Evolutionary conservation across 92 coral and sea anemone species (phyloP), one percentile per base, ranked within the genome.

Genomic region (Desmophyllum pertusum): DNA sequence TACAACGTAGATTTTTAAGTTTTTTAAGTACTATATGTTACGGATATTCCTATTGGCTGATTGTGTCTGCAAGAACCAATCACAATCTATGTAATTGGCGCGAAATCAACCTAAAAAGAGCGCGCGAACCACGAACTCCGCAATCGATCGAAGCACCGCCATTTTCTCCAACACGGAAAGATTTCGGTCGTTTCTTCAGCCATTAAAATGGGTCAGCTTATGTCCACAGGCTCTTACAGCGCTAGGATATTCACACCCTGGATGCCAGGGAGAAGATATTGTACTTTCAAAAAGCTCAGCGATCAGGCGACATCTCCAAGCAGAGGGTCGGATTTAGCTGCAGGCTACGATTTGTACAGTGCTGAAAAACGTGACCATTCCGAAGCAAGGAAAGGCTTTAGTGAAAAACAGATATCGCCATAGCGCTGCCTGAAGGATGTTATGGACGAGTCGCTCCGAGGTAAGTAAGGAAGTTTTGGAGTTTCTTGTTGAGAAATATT

Each of bases 361-460:
- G 98, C 98, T n/a, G 25, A 85, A 94, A 45, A 90, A 90, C 38
- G 77, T 86, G 42, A 69, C 46, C 11, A 89, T 96, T 7, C 96
- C 98, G 18, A 95, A 95, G 14, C 94, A 94, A 83, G 98, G 98
- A 37, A 96, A 96, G 65, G 98, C 96, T 46, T 79, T 96, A 31
- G 96, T 94, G 3, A 94, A 87, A n/a, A 76, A 96, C 98, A 39
- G 98, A 96, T 55, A 94, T 96, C 43, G 96, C 98, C 53, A 85
- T 96, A 27, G 96, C 98, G 42, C 81, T 96, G 19, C 98, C 98
- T n/a, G 89, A 88, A 76, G 98, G 98, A 77, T 96, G 98, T 51
- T 96, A 96, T 75, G 98, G 98, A 11, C 88, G 98, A 78, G 98
- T 96, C 13, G 98, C 98, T 5, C 96, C 98, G 23, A 92, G 98